Base-by-base conservation (phyloP, 2,113 vertebrate genomes). In the Oryzias celebensis region DNA sequence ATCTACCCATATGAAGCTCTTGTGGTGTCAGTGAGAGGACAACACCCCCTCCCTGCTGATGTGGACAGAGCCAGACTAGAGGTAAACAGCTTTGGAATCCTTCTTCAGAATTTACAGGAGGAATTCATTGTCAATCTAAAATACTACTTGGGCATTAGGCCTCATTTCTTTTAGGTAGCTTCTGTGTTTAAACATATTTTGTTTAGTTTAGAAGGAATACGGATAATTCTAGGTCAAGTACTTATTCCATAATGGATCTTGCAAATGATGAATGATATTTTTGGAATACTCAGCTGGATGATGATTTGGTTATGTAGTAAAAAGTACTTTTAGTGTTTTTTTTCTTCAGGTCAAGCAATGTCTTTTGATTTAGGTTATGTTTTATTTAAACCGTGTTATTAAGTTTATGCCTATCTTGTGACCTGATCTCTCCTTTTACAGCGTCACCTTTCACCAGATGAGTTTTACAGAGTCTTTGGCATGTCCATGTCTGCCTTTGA, bases 381-480 rank as follows among this genome's bases (percentile, higher is more conserved):
- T 50, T 14, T 66, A 45, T 43, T 6, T 13, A 26, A 1, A 22
- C 6, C 6, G 7, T 44, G 14, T 57, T 4, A 14, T 23, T 17
- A 24, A 42, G 5, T 42, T 36, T 28, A 42, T 48, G 28, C 8
- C n/a, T 18, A 36, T 22, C 1, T 45, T 48, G 48, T 61, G 43
- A 41, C 20, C 7, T 24, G 2, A 36, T 65, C 36, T 59, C 24
- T 44, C 14, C 56, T 43, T 42, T 36, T 13, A 51, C 91, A 98
- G 97, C 94, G 97, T 49, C 97, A 98, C 75, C 91, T 98, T 69
- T 98, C 96, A 52, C 94, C 96, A 68, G 96, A 97, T 60, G 97
- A 98, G 78, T 98, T 98, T 90, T 94, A 92, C 86, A 93, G 93
- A 78, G 94, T 98, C 75, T 98, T 98, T 0, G 91, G 96, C 70